These are phyloP conservation scores for Prenolepis imparis DNA, from an alignment of 2,888 invertebrate species.

Conservation along the genomic window DNA sequence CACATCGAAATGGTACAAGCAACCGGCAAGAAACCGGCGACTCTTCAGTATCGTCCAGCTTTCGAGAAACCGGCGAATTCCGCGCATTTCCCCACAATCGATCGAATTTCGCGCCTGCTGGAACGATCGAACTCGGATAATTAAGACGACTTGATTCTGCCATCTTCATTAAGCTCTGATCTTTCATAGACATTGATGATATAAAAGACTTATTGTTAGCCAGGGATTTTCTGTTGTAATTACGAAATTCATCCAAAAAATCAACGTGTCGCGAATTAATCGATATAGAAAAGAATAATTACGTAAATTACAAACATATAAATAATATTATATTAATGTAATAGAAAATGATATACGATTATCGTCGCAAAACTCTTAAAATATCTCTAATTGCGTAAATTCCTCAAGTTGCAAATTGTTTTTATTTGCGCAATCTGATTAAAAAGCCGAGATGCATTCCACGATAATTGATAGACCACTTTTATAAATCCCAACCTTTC, in stretches of 20 bases:
- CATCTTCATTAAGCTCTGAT: conserved; percentile 66
- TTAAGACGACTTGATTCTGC: conserved; percentile 74
- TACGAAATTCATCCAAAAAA: neutral
- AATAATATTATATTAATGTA: neutral
- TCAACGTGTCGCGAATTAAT: neutral
- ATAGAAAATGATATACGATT: neutral
- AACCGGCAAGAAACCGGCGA: conserved; percentile 70
- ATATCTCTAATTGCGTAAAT: neutral
- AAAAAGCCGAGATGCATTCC: neutral
- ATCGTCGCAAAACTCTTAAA: neutral
- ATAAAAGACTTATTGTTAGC: too few species aligned
- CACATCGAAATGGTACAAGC: conserved; percentile 22
- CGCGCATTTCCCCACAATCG: conserved; percentile 73
- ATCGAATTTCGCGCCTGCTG: conserved; percentile 77
- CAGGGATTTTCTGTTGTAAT: neutral
- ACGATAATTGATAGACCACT: neutral
- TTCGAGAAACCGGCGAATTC: conserved; percentile 77
- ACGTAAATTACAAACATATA: neutral
- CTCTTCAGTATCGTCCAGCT: conserved; percentile 45
- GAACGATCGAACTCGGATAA: conserved; percentile 69
- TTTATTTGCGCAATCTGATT: neutral
- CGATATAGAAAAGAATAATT: neutral
- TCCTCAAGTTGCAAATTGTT: neutral
- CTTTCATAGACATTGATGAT: neutral
- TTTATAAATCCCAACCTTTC: neutral